Evolutionary conservation across 2,888 invertebrate genomes (phyloP), one percentile per base, ranked within the genome.

Genomic region (Cerastoderma edule): DNA sequence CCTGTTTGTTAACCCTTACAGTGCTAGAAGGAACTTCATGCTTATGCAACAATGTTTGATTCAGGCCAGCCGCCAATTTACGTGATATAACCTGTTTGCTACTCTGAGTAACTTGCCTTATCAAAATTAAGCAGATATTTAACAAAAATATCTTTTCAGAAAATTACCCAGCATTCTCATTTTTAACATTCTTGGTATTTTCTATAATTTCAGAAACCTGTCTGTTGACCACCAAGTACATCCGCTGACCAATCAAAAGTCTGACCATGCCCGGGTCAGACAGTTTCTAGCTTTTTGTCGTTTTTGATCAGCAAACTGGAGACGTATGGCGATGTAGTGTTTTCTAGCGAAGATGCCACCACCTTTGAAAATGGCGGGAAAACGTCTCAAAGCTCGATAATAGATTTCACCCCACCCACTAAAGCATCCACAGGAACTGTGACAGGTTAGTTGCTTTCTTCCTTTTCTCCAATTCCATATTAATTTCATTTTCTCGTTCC

Each of bases 311-410:
- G 24, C 80, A 80, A 75, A 39, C 80, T 80, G 80, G 80, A 76
- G 56, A 48, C 24, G n/a, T 19, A 53, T 57, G 80, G 28, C 16
- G 80, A 80, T 35, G 57, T 80, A 13, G 50, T 50, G 13, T 80
- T 64, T 57, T 70, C 80, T 33, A 80, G 80, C 28, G 80, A 80
- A 46, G 80, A 80, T 53, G 76, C 67, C 8, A 35, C 54, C n/a
- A 48, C 35, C 32, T 27, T 71, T 2, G 64, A 64, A 24, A 33
- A 64, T 39, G 80, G 76, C 74, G 75, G 65, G 39, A 76, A 73
- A 50, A 70, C 76, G 60, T 73, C 80, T 13, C 66, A 80, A 35
- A 73, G 67, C 66, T 22, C 63, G 63, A 24, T 80, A 71, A 73
- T 71, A 28, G 56, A 39, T 19, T 8, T 19, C 8, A 22, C 13